A percentile compares a stretch with the other conserved stretches of the same genome.
Conservation (phyloP, 2,888 invertebrate species). For the Spisula solida region DNA sequence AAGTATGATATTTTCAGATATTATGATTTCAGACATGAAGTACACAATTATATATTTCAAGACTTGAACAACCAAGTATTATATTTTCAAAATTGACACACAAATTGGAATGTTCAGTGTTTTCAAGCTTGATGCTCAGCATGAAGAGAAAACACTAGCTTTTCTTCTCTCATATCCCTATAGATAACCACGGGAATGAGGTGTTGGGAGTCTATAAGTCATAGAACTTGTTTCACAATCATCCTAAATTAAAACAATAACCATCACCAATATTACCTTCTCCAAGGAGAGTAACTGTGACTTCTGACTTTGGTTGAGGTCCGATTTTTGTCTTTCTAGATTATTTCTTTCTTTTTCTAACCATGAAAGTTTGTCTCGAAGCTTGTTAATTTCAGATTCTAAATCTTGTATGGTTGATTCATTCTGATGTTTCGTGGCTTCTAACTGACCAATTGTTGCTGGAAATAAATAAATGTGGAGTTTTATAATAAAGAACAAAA, state of each 20-base stretch:
- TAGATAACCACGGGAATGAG: too few species aligned
- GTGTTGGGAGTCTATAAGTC: too few species aligned
- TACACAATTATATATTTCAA: background rate
- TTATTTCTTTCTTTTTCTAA: slow-evolving; percentile 81
- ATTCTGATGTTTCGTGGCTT: slow-evolving; percentile 84
- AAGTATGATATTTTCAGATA: too few species aligned
- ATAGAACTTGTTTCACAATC: too few species aligned
- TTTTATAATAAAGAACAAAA: background rate
- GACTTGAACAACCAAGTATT: too few species aligned
- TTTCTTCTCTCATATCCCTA: too few species aligned
- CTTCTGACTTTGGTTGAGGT: slow-evolving; percentile 75
- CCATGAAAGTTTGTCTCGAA: slow-evolving; percentile 79
- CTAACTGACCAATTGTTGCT: slow-evolving; percentile 85
- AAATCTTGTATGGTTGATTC: slow-evolving; percentile 81
- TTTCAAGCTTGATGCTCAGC: too few species aligned
- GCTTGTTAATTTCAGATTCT: slow-evolving; percentile 76
- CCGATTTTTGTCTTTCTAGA: slow-evolving; percentile 77
- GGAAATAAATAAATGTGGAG: slow-evolving; percentile 18
- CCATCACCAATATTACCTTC: slow-evolving; percentile 73
- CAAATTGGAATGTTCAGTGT: too few species aligned
- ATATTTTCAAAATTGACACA: too few species aligned
- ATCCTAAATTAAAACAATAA: background rate
- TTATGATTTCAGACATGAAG: too few species aligned
- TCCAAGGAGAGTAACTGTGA: slow-evolving; percentile 78
- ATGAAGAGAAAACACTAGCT: too few species aligned